A percentile compares a stretch with the other conserved stretches of the same genome.
phyloP scores from a whole-genome alignment of 2,888 invertebrate genomes.

The Lithophane leautieri region DNA sequence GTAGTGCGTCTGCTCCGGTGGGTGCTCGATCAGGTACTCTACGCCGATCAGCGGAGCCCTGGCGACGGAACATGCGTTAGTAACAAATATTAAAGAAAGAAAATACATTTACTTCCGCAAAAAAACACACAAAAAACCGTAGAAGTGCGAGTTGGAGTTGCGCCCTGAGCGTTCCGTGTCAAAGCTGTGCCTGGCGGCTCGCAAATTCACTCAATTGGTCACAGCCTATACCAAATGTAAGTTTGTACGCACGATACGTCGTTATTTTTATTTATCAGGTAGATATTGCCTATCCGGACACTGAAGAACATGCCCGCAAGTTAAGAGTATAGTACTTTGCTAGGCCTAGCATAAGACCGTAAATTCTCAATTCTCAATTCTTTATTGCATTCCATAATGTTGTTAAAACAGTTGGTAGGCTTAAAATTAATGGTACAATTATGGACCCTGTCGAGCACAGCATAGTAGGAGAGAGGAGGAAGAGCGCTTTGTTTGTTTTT shows the following conservation, averaged over 20 bases:
- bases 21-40: conserved; percentile 94
- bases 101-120: background rate
- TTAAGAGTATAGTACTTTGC: background rate
- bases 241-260: too few relatives aligned
- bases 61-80: conserved; percentile 5
- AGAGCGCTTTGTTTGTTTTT: too few relatives aligned
- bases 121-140: background rate
- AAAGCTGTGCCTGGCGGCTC: background rate
- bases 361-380: too few relatives aligned
- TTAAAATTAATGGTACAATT: too few relatives aligned
- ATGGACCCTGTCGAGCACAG: too few relatives aligned
- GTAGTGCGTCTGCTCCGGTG: conserved; percentile 91
- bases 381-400: too few relatives aligned
- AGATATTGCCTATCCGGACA: background rate
- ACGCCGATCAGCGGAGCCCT: conserved; percentile 92
- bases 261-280: background rate
- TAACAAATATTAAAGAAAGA: background rate
- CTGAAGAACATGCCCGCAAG: background rate
- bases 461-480: too few relatives aligned
- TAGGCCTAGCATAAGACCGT: background rate
- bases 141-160: background rate
- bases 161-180: background rate
- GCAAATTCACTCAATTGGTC: background rate
- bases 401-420: too few relatives aligned
- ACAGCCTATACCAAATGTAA: background rate